phyloP scores from a whole-genome alignment of 2,888 invertebrate species.

The Cephus sareptanus region DNA sequence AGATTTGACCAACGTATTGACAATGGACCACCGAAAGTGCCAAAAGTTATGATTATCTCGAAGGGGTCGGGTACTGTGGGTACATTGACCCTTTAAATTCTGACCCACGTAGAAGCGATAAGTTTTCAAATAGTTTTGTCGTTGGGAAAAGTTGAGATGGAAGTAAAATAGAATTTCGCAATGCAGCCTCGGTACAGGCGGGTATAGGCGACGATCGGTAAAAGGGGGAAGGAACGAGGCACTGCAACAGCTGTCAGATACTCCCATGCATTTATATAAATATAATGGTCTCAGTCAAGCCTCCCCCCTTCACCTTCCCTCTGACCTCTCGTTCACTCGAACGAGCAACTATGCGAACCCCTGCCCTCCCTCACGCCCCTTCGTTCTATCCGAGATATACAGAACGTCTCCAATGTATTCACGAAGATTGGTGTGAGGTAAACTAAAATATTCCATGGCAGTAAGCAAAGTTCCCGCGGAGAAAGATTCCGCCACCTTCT shows the following conservation, averaged over 20 bases:
- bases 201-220: too few relatives aligned
- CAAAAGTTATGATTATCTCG: too few relatives aligned
- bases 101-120: constrained; percentile 25
- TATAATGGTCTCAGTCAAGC: constrained; percentile 37
- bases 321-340: constrained; percentile 18
- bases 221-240: constrained; percentile 23
- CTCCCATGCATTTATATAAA: constrained; percentile 49
- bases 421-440: constrained; percentile 24
- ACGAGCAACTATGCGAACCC: constrained; percentile 11
- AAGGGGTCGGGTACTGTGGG: too few relatives aligned
- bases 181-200: neutral
- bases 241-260: constrained; percentile 47
- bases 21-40: too few relatives aligned
- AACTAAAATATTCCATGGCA: constrained; percentile 36
- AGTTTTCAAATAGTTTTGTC: constrained; percentile 35
- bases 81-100: constrained; percentile 18
- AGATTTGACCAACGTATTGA: too few relatives aligned
- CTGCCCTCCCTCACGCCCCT: neutral
- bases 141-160: constrained; percentile 6
- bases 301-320: neutral
- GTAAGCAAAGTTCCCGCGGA: constrained; percentile 29
- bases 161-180: constrained; percentile 16
- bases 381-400: neutral
- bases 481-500: constrained; percentile 17
- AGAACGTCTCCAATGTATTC: constrained; percentile 26